Conservation (phyloP, 2,888 invertebrate species). For the Molorchus minor region DNA sequence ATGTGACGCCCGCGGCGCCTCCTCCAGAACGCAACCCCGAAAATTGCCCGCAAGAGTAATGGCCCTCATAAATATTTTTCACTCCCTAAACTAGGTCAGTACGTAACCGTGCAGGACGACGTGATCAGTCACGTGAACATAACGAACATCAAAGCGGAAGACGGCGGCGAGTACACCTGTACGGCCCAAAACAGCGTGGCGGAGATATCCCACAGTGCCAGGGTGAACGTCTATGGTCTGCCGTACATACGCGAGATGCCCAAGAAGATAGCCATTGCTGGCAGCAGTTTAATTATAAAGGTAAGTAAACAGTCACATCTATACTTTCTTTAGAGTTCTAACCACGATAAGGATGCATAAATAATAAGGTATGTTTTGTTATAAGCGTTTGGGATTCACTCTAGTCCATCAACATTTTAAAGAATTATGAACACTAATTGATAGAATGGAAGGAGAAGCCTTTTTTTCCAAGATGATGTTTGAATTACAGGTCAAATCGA, state of each 20-base stretch:
- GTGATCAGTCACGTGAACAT: conserved; percentile 94
- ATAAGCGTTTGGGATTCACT: too few relatives aligned
- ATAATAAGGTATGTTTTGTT: too few relatives aligned
- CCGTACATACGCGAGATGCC: conserved; percentile 90
- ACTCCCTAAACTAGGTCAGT: conserved; percentile 67
- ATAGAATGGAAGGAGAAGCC: too few relatives aligned
- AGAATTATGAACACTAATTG: too few relatives aligned
- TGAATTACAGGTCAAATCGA: too few relatives aligned
- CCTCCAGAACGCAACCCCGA: not conserved
- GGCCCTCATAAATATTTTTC: conserved; percentile 6
- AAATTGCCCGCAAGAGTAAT: not conserved
- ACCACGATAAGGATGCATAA: too few relatives aligned
- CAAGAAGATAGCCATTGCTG: conserved; percentile 87
- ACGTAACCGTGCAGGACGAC: conserved; percentile 90
- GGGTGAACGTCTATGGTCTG: conserved; percentile 88
- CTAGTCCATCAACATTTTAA: too few relatives aligned
- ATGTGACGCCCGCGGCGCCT: not conserved
- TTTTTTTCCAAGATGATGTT: too few relatives aligned
- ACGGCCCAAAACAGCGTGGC: conserved; percentile 85
- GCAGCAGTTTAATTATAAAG: conserved; percentile 83
- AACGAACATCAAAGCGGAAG: conserved; percentile 86
- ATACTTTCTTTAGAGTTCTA: too few relatives aligned
- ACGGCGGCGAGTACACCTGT: conserved; percentile 90
- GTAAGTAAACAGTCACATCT: conserved; percentile 22
- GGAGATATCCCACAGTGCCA: conserved; percentile 80